Conservation (phyloP, 2,113 vertebrate genomes). For the Elgaria multicarinata region DNA sequence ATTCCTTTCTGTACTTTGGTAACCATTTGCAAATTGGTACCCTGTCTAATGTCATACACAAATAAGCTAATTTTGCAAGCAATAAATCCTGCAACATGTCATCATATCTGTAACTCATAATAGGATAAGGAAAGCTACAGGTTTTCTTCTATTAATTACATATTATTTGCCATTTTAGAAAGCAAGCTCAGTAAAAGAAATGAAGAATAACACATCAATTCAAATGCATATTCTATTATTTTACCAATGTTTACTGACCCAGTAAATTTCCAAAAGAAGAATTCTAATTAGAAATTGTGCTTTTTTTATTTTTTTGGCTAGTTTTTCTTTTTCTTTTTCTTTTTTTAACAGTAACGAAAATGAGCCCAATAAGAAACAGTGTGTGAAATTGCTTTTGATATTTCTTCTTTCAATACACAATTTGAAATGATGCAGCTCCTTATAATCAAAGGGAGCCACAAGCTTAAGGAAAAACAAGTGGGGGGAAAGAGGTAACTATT, state of each 20-base stretch:
- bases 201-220: slow-evolving; percentile 16
- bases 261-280: slow-evolving; percentile 40
- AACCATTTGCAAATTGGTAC: not conserved
- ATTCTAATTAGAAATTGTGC: slow-evolving; percentile 19
- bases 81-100: not conserved
- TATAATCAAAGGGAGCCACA: slow-evolving; percentile 11
- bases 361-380: slow-evolving; percentile 36
- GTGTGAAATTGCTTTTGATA: slow-evolving; percentile 56
- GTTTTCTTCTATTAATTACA: not conserved
- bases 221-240: slow-evolving; percentile 12
- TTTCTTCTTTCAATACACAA: slow-evolving; percentile 44
- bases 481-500: not conserved
- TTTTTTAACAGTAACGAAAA: slow-evolving; percentile 43
- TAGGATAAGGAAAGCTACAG: not conserved
- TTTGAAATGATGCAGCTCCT: slow-evolving; percentile 27
- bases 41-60: not conserved
- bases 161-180: slow-evolving; percentile 3
- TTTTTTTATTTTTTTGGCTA: not conserved
- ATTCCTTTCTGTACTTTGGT: not conserved
- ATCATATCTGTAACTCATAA: slow-evolving; percentile 15
- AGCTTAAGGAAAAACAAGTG: not conserved
- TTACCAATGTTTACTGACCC: slow-evolving; percentile 35
- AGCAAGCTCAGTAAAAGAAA: not conserved
- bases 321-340: slow-evolving; percentile 1
- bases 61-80: not conserved